phyloP scores from a whole-genome alignment of 2,888 invertebrate genomes.

The Mellilla xanthometata region DNA sequence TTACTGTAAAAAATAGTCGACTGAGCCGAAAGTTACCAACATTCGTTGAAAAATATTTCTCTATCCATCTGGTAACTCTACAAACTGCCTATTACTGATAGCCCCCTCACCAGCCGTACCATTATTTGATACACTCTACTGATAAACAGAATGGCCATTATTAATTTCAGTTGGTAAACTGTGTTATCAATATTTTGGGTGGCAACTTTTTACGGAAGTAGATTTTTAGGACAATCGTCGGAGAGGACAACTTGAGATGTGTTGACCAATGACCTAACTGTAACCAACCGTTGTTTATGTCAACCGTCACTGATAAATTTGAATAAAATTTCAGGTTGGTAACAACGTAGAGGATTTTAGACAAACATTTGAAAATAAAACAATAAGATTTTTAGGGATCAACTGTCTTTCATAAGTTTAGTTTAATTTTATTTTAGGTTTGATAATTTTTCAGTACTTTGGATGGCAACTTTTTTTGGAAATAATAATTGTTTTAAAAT shows the following conservation, averaged over 20 bases:
- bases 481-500: too few relatives aligned
- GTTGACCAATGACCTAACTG: constrained; percentile 8
- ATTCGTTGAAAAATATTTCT: too few relatives aligned
- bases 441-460: too few relatives aligned
- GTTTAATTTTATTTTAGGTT: too few relatives aligned
- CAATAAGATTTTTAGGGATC: too few relatives aligned
- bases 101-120: not conserved
- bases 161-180: not conserved
- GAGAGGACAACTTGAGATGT: constrained; percentile 7
- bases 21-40: too few relatives aligned
- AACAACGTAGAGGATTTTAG: too few relatives aligned
- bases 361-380: too few relatives aligned
- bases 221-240: constrained; percentile 16
- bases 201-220: constrained; percentile 22
- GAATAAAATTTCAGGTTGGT: not conserved
- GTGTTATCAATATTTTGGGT: not conserved
- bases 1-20: too few relatives aligned
- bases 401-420: too few relatives aligned
- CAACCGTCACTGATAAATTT: constrained; percentile 1
- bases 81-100: not conserved
- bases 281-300: constrained; percentile 1
- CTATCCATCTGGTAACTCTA: not conserved
- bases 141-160: not conserved
- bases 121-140: not conserved
- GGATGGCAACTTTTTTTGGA: too few relatives aligned